Evolutionary conservation across 2,888 invertebrate species (phyloP).

Genomic region (Drosophila merina): DNA sequence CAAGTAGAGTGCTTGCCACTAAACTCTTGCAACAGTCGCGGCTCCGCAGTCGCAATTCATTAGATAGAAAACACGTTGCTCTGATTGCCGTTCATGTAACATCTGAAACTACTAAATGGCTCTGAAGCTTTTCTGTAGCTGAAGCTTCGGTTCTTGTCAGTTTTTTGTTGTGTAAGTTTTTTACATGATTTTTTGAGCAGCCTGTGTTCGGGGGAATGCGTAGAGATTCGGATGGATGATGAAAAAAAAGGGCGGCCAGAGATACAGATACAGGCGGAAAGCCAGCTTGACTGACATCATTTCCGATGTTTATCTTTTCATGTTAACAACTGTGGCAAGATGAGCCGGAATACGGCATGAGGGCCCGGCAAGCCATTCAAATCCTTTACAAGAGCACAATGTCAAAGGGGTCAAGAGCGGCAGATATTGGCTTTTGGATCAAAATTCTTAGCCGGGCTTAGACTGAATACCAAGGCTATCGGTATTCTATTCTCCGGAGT

Average conservation of each 20-base stretch:
- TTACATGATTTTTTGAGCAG: conserved; percentile 39
- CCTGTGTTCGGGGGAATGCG: conserved; percentile 18
- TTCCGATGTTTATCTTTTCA: conserved; percentile 78
- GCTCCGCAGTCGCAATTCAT: conserved; percentile 47
- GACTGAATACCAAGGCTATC: not conserved
- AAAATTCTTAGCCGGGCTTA: conserved; percentile 16
- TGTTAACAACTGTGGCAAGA: conserved; percentile 69
- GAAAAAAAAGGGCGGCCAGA: not conserved
- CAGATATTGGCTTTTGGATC: conserved; percentile 15
- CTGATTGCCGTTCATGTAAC: conserved; percentile 58
- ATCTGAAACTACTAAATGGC: conserved; percentile 46
- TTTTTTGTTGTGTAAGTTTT: conserved; percentile 36
- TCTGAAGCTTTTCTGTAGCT: conserved; percentile 48
- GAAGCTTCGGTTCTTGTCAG: conserved; percentile 12
- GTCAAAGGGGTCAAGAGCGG: conserved; percentile 15
- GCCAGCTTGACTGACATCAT: conserved; percentile 76
- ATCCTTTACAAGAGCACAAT: conserved; percentile 21
- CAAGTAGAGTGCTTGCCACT: conserved; percentile 22
- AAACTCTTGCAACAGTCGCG: conserved; percentile 12
- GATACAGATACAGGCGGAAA: conserved; percentile 7
- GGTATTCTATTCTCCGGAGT: conserved; percentile 18
- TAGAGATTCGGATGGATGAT: conserved; percentile 20
- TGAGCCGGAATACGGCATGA: conserved; percentile 32
- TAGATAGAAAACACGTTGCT: conserved; percentile 61
- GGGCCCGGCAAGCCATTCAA: conserved; percentile 18